These are phyloP conservation scores for Drosophila bocki DNA, from an alignment of 1,140 invertebrate genomes.

Conservation along the genomic window DNA sequence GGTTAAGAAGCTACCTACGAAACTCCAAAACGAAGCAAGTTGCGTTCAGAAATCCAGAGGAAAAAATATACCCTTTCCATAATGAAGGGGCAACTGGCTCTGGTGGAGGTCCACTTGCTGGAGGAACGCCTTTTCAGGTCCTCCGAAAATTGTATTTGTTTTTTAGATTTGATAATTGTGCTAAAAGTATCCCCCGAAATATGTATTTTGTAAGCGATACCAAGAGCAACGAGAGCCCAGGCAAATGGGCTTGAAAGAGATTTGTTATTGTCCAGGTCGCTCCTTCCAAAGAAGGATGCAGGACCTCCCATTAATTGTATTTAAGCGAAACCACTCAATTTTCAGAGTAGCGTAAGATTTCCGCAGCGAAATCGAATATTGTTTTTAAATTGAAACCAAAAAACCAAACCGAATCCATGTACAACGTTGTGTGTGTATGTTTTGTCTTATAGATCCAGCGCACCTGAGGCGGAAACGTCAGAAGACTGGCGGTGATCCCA, in stretches of 20 bases:
- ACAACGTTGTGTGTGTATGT: constrained; percentile 52
- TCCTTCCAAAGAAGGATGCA: no score
- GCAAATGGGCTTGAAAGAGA: constrained; percentile 1
- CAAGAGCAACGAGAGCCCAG: not conserved
- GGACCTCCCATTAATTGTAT: constrained; percentile 29
- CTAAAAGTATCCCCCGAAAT: constrained; percentile 40
- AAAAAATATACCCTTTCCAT: not conserved
- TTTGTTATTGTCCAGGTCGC: constrained; percentile 50
- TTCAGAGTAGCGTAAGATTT: constrained; percentile 43
- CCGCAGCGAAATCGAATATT: constrained; percentile 21
- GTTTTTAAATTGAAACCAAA: constrained; percentile 25
- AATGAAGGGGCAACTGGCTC: not conserved
- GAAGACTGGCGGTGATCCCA: constrained; percentile 87
- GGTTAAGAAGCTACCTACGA: constrained; percentile 5
- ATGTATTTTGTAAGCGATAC: constrained; percentile 59
- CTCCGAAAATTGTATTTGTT: constrained; percentile 66
- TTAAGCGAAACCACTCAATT: constrained; percentile 50
- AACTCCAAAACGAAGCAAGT: constrained; percentile 28
- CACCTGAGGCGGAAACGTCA: constrained; percentile 87
- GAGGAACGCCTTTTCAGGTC: constrained; percentile 3
- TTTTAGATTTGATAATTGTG: constrained; percentile 63
- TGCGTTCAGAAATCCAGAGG: not conserved
- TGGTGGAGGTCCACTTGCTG: constrained; percentile 31
- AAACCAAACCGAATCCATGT: constrained; percentile 37
- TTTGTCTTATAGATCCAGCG: constrained; percentile 85